Base-by-base conservation (phyloP, 2,888 invertebrate genomes). In the Drosophila anomalata region DNA sequence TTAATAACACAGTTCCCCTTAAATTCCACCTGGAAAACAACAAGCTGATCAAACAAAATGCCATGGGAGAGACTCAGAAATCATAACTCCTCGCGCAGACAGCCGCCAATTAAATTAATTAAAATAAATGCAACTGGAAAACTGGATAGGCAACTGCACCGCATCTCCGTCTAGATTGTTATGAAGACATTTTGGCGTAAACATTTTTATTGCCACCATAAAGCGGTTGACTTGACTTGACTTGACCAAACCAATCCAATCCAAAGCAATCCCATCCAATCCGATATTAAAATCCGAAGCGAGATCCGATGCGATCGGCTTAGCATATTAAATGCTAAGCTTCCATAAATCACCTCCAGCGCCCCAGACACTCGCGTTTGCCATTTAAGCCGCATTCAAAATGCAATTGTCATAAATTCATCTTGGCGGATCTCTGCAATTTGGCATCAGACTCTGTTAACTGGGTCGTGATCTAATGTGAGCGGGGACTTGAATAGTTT, bases 381-480 rank as follows among this genome's bases (percentile, higher is more conserved):
- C 78, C 81, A 82, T 82, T 81, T 82, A 86, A 67, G 41, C 53
- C 55, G 58, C 77, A 60, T 58, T 56, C 55, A 51, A 70, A 73
- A 74, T 61, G 61, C 73, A 76, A 76, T 82, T 83, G 84, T 73
- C 78, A 80, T 78, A 87, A 71, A 81, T 73, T 60, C 72, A 54
- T 68, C 12, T 68, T 24, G 52, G 51, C 62, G 48, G 54, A 42
- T 31, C 59, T 14, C 54, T 36, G 46, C 29, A 53, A 47, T 71
- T 63, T 60, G 62, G 51, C 65, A 47, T 68, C 51, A 51, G 57
- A 54, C 70, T 61, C 31, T 31, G 39, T 57, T 54, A 86, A 86
- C 78, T 83, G 68, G 80, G 65, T 86, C 87, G 87, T 83, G 81
- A 79, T 81, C 72, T 56, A 68, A 60, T 68, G 72, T 36, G 53